Conservation (phyloP, 1,140 invertebrate genomes). For the Tetranychus urticae region DNA sequence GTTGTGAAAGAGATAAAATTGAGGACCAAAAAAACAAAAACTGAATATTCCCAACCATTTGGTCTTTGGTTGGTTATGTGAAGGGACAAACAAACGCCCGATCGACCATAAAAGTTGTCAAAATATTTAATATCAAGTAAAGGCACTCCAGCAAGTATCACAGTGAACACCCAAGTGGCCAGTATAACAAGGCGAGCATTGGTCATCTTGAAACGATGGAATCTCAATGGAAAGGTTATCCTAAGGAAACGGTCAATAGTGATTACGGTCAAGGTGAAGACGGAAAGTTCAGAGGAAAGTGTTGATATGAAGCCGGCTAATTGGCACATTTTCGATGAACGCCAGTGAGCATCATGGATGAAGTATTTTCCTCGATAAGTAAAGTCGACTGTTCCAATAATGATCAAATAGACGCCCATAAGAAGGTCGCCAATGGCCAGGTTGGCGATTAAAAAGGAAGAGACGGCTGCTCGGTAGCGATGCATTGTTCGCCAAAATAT, state of each 20-base stretch:
- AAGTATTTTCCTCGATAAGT: constrained; percentile 29
- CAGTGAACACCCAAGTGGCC: constrained; percentile 36
- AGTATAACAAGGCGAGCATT: constrained; percentile 29
- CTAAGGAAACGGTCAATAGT: constrained; percentile 30
- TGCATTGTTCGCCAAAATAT: constrained; percentile 29
- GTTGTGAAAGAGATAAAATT: constrained; percentile 29
- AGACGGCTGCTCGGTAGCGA: constrained; percentile 12
- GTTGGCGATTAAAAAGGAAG: constrained; percentile 37
- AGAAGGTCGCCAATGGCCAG: constrained; percentile 49
- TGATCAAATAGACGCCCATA: constrained; percentile 50
- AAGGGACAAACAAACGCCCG: constrained; percentile 31
- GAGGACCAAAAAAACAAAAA: constrained; percentile 29
- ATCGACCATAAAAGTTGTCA: constrained; percentile 28
- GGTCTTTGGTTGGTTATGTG: constrained; percentile 30
- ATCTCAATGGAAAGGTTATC: constrained; percentile 30
- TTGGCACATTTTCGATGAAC: constrained; percentile 26
- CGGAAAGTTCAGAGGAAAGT: constrained; percentile 36
- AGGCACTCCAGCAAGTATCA: constrained; percentile 28
- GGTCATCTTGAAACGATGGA: constrained; percentile 27
- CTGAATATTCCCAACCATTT: constrained; percentile 34
- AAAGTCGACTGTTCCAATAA: constrained; percentile 38
- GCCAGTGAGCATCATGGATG: constrained; percentile 26
- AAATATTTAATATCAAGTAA: constrained; percentile 9
- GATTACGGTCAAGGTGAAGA: constrained; percentile 34
- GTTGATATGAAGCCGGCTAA: constrained; percentile 37